Evolutionary conservation across 2,797 vertebrate genomes (phyloP), one percentile per base, ranked within the genome.

Genomic region (Intellagama lesueurii): DNA sequence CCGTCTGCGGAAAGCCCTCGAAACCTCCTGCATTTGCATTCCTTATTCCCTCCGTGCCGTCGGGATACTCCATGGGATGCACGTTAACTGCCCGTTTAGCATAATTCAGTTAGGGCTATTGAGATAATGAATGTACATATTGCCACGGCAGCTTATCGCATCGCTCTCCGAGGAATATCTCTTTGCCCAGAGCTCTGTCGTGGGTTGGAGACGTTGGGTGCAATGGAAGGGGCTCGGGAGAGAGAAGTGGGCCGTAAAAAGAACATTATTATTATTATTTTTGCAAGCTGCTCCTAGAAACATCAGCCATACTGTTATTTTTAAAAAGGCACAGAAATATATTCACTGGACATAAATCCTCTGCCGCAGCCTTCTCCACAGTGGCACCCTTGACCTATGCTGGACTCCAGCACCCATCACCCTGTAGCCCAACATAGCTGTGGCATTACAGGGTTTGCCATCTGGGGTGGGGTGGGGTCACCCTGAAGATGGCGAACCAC

Each of bases 141-240:
- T 89, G 73, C 1, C 85, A 78, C n/a, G 1, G 44, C 64, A 9
- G n/a, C 72, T 32, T 79, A 1, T 30, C 56, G 4, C 5, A 0
- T 22, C 32, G 77, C 16, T 88, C 76, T 86, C 35, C 24, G 69
- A 83, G 83, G 81, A 89, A 78, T 40, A 7, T 2, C 14, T 1
- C 28, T 83, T 60, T 87, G 66, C 73, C 68, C 44, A 77, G 32
- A 75, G 32, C 30, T 30, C 40, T 90, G 79, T 47, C 1, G 16
- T 80, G 6, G 60, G 72, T 47, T 28, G 24, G 8, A 52, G 72
- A 47, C 32, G 30, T 28, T 79, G 81, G 86, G 81, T 83, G 35
- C 64, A 26, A 6, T 1, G 0, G 0, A 16, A 0, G n/a, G 19
- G 60, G 19, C 88, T 87, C 40, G 64, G 44, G 79, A 68, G 44